Evolutionary conservation across 2,888 invertebrate species (phyloP).

Genomic region (Terebella lapidaria): DNA sequence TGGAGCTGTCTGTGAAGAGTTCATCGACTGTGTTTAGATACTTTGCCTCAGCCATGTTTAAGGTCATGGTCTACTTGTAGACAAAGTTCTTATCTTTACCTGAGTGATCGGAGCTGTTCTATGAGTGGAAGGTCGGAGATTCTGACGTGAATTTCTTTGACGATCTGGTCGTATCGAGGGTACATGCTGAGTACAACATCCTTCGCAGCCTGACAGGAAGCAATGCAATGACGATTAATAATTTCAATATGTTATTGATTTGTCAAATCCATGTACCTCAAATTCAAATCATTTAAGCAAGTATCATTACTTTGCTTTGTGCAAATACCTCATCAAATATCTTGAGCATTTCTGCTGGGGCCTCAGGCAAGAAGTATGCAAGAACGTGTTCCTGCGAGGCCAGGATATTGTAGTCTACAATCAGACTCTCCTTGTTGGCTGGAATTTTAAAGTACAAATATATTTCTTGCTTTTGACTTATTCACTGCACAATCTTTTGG

Average conservation of each 20-base stretch:
- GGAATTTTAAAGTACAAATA: slow-evolving; percentile 25
- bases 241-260: not conserved
- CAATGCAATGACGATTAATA: not conserved
- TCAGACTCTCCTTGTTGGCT: slow-evolving; percentile 71
- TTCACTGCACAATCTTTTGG: too few species aligned
- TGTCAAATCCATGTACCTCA: too few species aligned
- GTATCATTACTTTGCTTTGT: too few species aligned
- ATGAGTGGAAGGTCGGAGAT: slow-evolving; percentile 91
- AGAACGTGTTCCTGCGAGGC: slow-evolving; percentile 85
- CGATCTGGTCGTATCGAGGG: slow-evolving; percentile 92
- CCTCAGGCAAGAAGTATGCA: slow-evolving; percentile 95
- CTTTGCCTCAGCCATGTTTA: too few species aligned
- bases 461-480: too few species aligned
- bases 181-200: slow-evolving; percentile 85
- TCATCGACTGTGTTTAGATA: too few species aligned
- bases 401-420: slow-evolving; percentile 86
- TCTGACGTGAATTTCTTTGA: slow-evolving; percentile 87
- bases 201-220: slow-evolving; percentile 54
- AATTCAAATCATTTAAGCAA: too few species aligned
- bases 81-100: too few species aligned
- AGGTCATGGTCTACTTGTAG: too few species aligned
- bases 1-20: slow-evolving; percentile 56
- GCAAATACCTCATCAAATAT: slow-evolving; percentile 95
- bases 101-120: slow-evolving; percentile 89
- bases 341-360: slow-evolving; percentile 92